phyloP scores from a whole-genome alignment of 2,888 invertebrate genomes.

The Chesias legatella region DNA sequence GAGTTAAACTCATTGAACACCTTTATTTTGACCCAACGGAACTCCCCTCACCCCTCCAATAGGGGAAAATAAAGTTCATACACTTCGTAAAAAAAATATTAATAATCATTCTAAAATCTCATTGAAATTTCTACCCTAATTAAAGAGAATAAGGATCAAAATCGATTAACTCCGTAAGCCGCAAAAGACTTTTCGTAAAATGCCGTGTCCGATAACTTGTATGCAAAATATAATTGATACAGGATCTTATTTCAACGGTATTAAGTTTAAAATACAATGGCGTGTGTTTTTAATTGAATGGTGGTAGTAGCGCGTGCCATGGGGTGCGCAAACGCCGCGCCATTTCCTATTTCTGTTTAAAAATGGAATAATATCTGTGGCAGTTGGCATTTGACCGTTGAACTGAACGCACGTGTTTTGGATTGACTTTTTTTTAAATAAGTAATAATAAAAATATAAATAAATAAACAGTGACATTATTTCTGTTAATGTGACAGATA shows the following conservation, averaged over 20 bases:
- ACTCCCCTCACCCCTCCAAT: conserved; percentile 28
- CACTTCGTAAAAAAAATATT: conserved; percentile 40
- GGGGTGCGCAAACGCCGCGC: conserved; percentile 73
- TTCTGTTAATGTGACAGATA: no score
- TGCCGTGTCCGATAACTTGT: conserved; percentile 1
- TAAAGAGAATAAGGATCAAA: not conserved
- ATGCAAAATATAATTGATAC: not conserved
- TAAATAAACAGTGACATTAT: not conserved
- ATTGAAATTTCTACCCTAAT: conserved; percentile 4
- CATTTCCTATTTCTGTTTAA: conserved; percentile 63
- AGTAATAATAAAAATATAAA: conserved; percentile 3
- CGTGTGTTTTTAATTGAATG: conserved; percentile 20
- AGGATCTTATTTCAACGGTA: not conserved
- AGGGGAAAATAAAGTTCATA: conserved; percentile 41
- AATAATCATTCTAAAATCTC: conserved; percentile 2
- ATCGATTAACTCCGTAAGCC: not conserved
- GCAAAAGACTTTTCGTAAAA: conserved; percentile 7
- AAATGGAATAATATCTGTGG: conserved; percentile 47
- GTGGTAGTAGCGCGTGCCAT: conserved; percentile 65
- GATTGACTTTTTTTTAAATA: conserved; percentile 15
- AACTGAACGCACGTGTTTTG: conserved; percentile 36
- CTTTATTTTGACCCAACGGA: conserved; percentile 17
- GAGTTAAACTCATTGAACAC: no score
- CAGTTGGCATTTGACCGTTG: conserved; percentile 67
- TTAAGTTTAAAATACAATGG: conserved; percentile 8